Base-by-base conservation (phyloP, 2,113 vertebrate species). In the Irena cyanogastra region DNA sequence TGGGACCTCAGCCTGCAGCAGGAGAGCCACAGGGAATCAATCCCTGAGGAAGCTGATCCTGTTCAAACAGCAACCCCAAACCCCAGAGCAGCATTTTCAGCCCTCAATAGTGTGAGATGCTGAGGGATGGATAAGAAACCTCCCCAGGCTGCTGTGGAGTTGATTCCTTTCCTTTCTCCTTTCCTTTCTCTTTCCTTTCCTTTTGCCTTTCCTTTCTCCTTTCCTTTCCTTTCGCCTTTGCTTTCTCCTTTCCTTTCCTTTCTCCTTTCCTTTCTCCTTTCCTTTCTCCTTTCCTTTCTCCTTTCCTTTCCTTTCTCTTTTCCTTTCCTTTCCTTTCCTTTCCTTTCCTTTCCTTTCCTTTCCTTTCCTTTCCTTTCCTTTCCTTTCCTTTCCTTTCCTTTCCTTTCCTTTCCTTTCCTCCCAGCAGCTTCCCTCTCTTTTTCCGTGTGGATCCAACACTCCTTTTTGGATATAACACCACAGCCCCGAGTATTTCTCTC, bases 21-120 rank as follows among this genome's bases (percentile, higher is more conserved):
- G 28, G 18, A 42, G 4, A 13, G 27, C 57, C 49, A 0, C 26
- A 5, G 5, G 44, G 57, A n/a, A n/a, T n/a, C n/a, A 13, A 20
- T 13, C 61, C 65, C 10, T 13, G 5, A 39, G 53, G 50, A 24
- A 33, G 52, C 47, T 71, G 72, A 6, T 37, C 12, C 26, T 39
- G 2, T 9, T 57, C 1, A 57, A 77, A 17, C 0, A 52, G 59
- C 54, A 16, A 1, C 0, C 2, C 61, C 19, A 3, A 83, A 60
- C 6, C 64, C 65, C 90, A 45, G 52, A 42, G 92, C 47, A 54
- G 65, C 39, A 3, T 11, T n/a, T 26, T 6, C 30, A 57, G 27
- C 50, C 35, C 14, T 57, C 71, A 3, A 0, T 15, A 6, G 9
- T 3, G 23, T 0, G 1, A 21, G 53, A 4, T 59, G 52, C 59